Evolutionary conservation across 23 tunicate species (phyloP), one percentile per base, ranked within the genome.

Genomic region (Clavelina lepadiformis): DNA sequence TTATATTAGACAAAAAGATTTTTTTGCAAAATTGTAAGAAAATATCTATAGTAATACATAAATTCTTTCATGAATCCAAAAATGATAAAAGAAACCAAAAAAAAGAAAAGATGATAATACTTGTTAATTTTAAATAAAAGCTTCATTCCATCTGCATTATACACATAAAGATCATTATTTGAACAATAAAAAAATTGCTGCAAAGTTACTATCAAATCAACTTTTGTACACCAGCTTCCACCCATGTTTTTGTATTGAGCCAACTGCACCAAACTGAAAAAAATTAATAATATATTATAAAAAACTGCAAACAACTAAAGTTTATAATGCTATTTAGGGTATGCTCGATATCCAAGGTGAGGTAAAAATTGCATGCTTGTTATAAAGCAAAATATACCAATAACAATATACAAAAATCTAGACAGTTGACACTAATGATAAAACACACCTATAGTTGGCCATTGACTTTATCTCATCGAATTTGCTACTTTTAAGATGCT

Each of bases 151-250:
- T 57, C 49, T 13, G 76, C 80, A 37, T 37, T 30, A 51, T 83
- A 72, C 2, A 70, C 91, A 31, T 56, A 69, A 26, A 83, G 45
- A 51, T 67, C 82, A 31, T 45, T 67, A 24, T 83, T 77, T 1
- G 82, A 74, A 57, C 81, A 66, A 34, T 56, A 83, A 31, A 41
- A 67, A 3, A 83, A 18, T 30, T 75, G 80, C 54, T 83, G 91
- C 3, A 49, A 6, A 31, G 62, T 29, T 28, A 46, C 8, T 5
- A 65, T 45, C 34, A 83, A 30, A 28, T 65, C 70, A n/a, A 83
- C 77, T 46, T 68, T 83, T 33, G 91, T 74, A 53, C 91, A 83
- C 91, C 91, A 83, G 8, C 59, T 27, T 2, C 82, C 91, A 3
- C 81, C 91, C 0, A 76, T 70, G 21, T 66, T n/a, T 1, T 51